These are phyloP conservation scores for Anoplius nigerrimus DNA, from an alignment of 2,888 invertebrate species.

Conservation along the genomic window DNA sequence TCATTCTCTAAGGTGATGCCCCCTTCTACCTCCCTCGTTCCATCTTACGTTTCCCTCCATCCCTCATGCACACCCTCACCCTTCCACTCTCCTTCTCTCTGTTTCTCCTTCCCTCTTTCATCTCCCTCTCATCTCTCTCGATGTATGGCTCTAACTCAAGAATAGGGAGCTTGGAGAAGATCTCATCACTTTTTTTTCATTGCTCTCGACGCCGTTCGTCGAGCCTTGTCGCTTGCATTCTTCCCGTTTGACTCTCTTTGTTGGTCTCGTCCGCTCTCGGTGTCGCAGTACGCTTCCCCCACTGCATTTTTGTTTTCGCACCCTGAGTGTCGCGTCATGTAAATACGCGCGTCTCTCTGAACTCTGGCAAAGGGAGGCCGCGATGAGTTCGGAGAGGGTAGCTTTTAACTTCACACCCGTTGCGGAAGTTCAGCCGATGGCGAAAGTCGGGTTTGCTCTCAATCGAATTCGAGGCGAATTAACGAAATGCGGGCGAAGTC, in stretches of 20 bases:
- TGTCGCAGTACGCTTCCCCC: conserved; percentile 24
- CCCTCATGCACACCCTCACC: too few relatives aligned
- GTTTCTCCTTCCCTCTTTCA: too few relatives aligned
- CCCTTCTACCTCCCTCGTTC: conserved; percentile 9
- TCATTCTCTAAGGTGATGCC: conserved; percentile 20
- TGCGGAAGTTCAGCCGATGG: not conserved
- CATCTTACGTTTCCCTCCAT: not conserved
- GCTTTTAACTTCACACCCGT: not conserved
- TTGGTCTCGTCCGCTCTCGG: not conserved
- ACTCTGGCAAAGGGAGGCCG: too few relatives aligned
- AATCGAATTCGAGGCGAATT: too few relatives aligned
- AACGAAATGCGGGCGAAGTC: too few relatives aligned
- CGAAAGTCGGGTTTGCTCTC: too few relatives aligned
- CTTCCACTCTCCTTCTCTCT: too few relatives aligned
- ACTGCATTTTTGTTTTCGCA: conserved; percentile 17
- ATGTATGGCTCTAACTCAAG: too few relatives aligned
- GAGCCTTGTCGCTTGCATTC: too few relatives aligned
- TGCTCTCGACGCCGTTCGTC: not conserved
- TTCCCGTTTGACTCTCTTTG: not conserved
- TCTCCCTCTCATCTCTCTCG: too few relatives aligned
- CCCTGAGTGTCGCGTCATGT: conserved; percentile 11
- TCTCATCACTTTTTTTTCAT: conserved; percentile 11
- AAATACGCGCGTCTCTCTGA: conserved; percentile 14
- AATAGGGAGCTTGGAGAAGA: not conserved
- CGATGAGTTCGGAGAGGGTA: too few relatives aligned